Percentiles rank a stretch among this genome's conserved stretches.
Conservation (phyloP, 1,140 invertebrate species). For the Drosophila sproati region DNA sequence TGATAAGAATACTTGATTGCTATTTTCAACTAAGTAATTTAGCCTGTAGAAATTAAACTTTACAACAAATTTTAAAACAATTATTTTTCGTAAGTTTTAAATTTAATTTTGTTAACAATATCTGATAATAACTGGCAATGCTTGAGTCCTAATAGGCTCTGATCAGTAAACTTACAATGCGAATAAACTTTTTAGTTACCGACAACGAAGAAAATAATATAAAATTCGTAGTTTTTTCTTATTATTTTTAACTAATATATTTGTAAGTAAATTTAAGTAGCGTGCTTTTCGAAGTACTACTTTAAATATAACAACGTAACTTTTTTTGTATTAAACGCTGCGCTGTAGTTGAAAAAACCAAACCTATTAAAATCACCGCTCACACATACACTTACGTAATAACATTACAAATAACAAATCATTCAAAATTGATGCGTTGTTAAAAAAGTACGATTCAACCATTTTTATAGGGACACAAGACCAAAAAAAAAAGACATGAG, state of each 20-base stretch:
- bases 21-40: background rate
- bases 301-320: constrained; percentile 18
- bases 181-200: too few species aligned
- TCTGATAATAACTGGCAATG: background rate
- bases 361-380: constrained; percentile 30
- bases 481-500: background rate
- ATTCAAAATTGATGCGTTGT: constrained; percentile 11
- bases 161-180: too few species aligned
- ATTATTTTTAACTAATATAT: constrained; percentile 1
- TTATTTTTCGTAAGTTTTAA: background rate
- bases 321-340: constrained; percentile 38
- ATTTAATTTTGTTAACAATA: background rate
- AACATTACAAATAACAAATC: constrained; percentile 5
- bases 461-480: constrained; percentile 6
- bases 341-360: constrained; percentile 46
- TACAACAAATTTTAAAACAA: background rate
- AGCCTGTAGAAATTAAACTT: background rate
- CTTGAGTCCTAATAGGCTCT: background rate
- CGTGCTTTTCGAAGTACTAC: constrained; percentile 16
- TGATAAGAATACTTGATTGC: background rate
- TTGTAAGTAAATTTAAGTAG: constrained; percentile 28
- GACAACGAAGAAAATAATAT: background rate
- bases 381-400: constrained; percentile 25
- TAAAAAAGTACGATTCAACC: constrained; percentile 20
- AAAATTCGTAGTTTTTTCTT: background rate